Evolutionary conservation across 1,140 invertebrate genomes (phyloP), one percentile per base, ranked within the genome.

Genomic region (Scaptomyza pallida): DNA sequence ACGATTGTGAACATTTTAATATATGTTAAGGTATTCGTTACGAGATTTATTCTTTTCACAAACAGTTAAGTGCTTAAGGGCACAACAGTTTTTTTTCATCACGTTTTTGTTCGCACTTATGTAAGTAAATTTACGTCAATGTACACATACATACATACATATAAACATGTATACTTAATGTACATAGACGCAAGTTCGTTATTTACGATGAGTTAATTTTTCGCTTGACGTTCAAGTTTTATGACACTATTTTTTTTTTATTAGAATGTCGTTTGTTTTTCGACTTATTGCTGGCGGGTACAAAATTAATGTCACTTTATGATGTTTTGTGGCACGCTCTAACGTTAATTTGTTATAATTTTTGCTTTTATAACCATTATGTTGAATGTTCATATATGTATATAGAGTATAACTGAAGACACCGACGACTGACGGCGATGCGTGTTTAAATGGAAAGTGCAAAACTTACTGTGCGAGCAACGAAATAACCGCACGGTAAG

Each of bases 371-470:
- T 81, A 44, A 69, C 72, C 68, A 55, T 61, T 74, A 37, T 68
- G 17, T 41, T 40, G 35, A 5, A 1, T 15, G n/a, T n/a, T n/a
- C n/a, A 16, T 13, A 23, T n/a, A n/a, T n/a, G n/a, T n/a, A n/a
- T n/a, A 9, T 6, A 21, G 52, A 55, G 50, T 43, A 52, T 59
- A 33, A 59, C 41, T 23, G 47, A 37, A 17, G 44, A 47, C 40
- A n/a, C n/a, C 41, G 51, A 43, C 54, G 21, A 37, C 33, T 26
- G 21, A 23, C 52, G 47, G 5, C 50, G 63, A 52, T 67, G 74
- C 82, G 78, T 73, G 82, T 78, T 88, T 86, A 60, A 86, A 86
- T 89, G 78, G 77, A 86, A 86, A 86, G 81, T 88, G 81, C 81
- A 88, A 86, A 86, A 86, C 81, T 86, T 88, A 82, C 81, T 86